A percentile compares a stretch with the other conserved stretches of the same genome.
These are phyloP conservation scores for Lagenorhynchus albirostris DNA, from an alignment of 2,113 vertebrate species.

Conservation along the genomic window DNA sequence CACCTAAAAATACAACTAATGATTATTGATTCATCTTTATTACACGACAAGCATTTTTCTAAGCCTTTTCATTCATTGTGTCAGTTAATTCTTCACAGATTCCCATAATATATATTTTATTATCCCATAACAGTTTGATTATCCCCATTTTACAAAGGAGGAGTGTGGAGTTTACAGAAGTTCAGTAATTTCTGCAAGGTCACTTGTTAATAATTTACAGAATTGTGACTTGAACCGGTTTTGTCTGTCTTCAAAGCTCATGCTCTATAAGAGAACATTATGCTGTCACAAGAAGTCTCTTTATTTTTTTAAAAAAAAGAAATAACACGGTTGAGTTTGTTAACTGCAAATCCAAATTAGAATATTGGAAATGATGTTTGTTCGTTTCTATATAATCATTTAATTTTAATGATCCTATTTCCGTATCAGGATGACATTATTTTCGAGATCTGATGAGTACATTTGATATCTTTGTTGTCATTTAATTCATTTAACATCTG, in stretches of 20 bases:
- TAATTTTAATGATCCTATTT: slow-evolving; percentile 64
- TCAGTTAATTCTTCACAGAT: neutral
- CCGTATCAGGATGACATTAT: slow-evolving; percentile 41
- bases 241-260: neutral
- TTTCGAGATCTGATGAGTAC: slow-evolving; percentile 47
- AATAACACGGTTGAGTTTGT: slow-evolving; percentile 17
- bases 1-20: neutral
- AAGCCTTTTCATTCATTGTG: neutral
- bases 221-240: neutral
- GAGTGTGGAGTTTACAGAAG: neutral
- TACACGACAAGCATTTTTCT: neutral
- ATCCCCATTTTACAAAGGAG: neutral
- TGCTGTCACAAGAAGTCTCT: slow-evolving; percentile 13
- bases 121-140: neutral
- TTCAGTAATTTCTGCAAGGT: neutral
- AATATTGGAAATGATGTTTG: slow-evolving; percentile 22
- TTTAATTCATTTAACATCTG: slow-evolving; percentile 60
- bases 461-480: slow-evolving; percentile 49
- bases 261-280: neutral
- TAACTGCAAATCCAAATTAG: slow-evolving; percentile 33
- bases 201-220: neutral
- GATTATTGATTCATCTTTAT: neutral
- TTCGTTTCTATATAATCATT: slow-evolving; percentile 57
- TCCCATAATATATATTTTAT: neutral
- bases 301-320: slow-evolving; percentile 47